Conservation (phyloP, 2,888 invertebrate species). For the Lepetodrilus schrolli region DNA sequence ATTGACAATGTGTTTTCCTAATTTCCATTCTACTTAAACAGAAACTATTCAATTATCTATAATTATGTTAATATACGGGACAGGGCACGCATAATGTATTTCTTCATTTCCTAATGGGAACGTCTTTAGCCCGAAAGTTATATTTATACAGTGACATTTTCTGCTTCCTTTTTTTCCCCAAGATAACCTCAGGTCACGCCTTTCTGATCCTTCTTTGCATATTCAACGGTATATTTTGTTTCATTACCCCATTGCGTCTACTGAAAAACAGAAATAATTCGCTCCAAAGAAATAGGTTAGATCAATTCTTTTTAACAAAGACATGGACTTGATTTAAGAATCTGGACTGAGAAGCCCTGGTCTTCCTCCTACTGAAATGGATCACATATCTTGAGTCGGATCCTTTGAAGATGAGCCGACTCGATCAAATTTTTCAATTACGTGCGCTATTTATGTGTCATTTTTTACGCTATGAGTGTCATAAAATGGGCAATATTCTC, state of each 20-base stretch:
- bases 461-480: slow-evolving; percentile 31
- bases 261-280: neutral
- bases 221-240: slow-evolving; percentile 27
- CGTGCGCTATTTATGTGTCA: slow-evolving; percentile 29
- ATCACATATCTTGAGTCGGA: neutral
- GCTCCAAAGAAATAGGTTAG: slow-evolving; percentile 15
- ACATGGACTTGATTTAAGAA: slow-evolving; percentile 22
- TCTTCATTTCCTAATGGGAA: slow-evolving; percentile 14
- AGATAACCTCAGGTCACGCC: neutral
- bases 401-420: slow-evolving; percentile 16
- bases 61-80: too few relatives aligned
- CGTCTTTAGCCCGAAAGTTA: neutral
- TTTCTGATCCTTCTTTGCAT: slow-evolving; percentile 8
- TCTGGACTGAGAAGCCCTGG: neutral
- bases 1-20: too few relatives aligned
- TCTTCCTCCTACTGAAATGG: slow-evolving; percentile 9
- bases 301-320: slow-evolving; percentile 15
- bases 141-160: slow-evolving; percentile 1
- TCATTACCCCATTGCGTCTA: slow-evolving; percentile 16
- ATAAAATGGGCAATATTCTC: slow-evolving; percentile 30
- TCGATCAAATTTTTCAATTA: slow-evolving; percentile 32
- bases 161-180: neutral
- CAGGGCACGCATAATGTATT: neutral
- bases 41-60: too few relatives aligned
- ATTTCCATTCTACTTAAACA: too few relatives aligned